phyloP scores from a whole-genome alignment of 23 tunicate genomes.

The Trididemnum nubilum region DNA sequence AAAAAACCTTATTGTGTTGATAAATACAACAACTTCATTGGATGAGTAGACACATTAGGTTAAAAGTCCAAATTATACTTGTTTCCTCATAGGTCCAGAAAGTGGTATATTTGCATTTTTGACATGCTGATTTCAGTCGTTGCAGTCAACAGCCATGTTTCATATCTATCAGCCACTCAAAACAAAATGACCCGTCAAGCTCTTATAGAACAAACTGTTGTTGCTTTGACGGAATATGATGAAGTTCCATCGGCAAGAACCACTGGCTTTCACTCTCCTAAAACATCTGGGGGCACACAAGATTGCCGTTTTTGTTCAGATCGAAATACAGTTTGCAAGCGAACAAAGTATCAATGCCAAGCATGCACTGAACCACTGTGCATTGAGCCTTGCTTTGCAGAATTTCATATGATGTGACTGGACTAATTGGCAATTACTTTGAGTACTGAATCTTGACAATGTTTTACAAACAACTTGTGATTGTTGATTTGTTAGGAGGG shows the following conservation, averaged over 20 bases:
- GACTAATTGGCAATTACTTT: constrained; percentile 30
- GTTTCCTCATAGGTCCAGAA: constrained; percentile 38
- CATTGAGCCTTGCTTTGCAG: constrained; percentile 35
- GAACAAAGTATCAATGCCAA: constrained; percentile 29
- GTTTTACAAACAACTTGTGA: constrained; percentile 18
- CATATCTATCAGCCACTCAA: constrained; percentile 17
- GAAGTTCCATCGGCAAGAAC: constrained; percentile 32
- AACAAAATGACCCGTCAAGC: constrained; percentile 15
- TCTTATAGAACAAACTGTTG: constrained; percentile 19
- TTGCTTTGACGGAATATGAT: constrained; percentile 22
- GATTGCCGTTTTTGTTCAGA: constrained; percentile 37
- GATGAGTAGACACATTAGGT: constrained; percentile 26
- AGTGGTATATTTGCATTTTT: constrained; percentile 35
- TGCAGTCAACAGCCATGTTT: constrained; percentile 31
- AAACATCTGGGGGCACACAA: constrained; percentile 33
- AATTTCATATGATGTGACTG: constrained; percentile 33
- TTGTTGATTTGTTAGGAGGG: constrained; percentile 30
- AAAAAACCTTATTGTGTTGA: constrained; percentile 31
- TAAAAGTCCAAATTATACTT: constrained; percentile 29
- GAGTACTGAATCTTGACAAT: constrained; percentile 6
- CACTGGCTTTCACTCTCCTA: constrained; percentile 27
- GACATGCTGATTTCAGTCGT: constrained; percentile 34
- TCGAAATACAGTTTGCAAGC: constrained; percentile 23
- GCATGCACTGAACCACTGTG: constrained; percentile 35
- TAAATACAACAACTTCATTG: constrained; percentile 30